Conservation (phyloP, 2,797 vertebrate species). For the Pantherophis alleghaniensis region DNA sequence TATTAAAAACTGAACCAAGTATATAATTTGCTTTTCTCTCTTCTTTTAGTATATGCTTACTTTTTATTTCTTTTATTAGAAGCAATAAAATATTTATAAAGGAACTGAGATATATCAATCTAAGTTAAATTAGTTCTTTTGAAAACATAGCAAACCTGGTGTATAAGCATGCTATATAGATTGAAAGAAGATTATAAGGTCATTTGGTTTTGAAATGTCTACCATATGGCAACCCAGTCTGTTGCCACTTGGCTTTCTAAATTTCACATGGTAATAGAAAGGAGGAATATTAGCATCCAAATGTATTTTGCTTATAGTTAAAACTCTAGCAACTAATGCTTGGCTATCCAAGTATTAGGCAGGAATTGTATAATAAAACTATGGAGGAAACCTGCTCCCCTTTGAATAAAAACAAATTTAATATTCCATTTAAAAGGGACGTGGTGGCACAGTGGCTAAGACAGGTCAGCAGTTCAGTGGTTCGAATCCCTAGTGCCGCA, state of each 20-base stretch:
- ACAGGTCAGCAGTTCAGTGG: no score
- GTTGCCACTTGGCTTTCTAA: slow-evolving; percentile 11
- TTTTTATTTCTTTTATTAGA: neutral
- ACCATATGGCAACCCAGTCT: neutral
- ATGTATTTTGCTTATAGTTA: slow-evolving; percentile 19
- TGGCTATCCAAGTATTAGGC: slow-evolving; percentile 25
- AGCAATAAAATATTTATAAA: neutral
- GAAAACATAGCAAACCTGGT: slow-evolving; percentile 21
- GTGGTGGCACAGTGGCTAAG: no score
- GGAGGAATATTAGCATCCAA: slow-evolving; percentile 29
- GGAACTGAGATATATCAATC: neutral
- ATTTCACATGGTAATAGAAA: slow-evolving; percentile 6
- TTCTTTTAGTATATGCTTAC: neutral
- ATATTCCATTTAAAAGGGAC: slow-evolving; percentile 1
- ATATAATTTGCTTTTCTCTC: neutral
- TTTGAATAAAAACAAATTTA: neutral
- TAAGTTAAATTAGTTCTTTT: slow-evolving; percentile 3
- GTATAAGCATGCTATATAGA: slow-evolving; percentile 1
- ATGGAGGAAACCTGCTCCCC: slow-evolving; percentile 14
- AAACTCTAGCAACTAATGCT: slow-evolving; percentile 25
- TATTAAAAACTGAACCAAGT: neutral
- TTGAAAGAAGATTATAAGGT: slow-evolving; percentile 8
- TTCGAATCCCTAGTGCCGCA: no score
- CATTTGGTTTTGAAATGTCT: slow-evolving; percentile 17
- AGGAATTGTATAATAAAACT: slow-evolving; percentile 45